phyloP scores from a whole-genome alignment of 2,888 invertebrate genomes.

The Neoaliturus tenellus region DNA sequence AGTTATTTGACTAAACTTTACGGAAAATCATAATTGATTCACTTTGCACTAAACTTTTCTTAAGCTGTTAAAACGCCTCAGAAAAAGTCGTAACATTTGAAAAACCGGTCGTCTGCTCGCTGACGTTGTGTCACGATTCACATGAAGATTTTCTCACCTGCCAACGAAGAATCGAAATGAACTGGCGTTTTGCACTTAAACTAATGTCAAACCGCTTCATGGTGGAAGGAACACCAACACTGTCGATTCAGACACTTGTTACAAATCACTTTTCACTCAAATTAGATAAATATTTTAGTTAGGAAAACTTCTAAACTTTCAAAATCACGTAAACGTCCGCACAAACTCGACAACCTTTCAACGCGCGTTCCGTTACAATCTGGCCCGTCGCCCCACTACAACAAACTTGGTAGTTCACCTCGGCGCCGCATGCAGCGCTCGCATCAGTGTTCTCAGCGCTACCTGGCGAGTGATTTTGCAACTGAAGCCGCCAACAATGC shows the following conservation, averaged over 20 bases:
- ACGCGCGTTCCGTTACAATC: constrained; percentile 26
- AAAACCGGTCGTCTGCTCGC: neutral
- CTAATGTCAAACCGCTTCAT: neutral
- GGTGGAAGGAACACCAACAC: neutral
- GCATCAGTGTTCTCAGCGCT: neutral
- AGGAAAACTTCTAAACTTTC: neutral
- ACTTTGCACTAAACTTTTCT: neutral
- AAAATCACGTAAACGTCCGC: neutral
- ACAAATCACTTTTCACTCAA: neutral
- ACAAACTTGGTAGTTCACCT: neutral
- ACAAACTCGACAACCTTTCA: neutral
- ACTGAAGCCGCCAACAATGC: neutral
- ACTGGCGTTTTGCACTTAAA: neutral
- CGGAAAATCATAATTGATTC: neutral
- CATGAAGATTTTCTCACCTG: constrained; percentile 2
- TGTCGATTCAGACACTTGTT: neutral
- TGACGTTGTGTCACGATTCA: constrained; percentile 4
- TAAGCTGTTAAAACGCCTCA: neutral
- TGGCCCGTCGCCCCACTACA: constrained; percentile 16
- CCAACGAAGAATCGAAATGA: neutral
- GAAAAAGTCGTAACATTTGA: neutral
- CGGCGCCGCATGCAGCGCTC: neutral
- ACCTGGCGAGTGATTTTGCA: neutral
- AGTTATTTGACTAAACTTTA: neutral
- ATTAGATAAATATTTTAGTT: neutral